Conservation (phyloP, 2,797 vertebrate species). For the Rallus crepitans region DNA sequence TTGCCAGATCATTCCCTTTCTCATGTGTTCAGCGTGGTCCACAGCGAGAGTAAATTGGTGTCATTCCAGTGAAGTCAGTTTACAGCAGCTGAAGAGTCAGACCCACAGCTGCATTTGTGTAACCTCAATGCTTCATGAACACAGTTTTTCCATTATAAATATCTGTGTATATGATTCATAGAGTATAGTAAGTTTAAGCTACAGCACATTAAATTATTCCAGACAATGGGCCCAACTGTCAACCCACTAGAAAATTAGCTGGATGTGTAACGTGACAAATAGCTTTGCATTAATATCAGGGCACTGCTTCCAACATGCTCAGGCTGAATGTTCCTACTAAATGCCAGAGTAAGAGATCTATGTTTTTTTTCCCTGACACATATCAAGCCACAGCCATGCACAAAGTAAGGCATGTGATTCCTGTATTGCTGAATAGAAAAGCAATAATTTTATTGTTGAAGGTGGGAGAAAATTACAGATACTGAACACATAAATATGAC, state of each 20-base stretch:
- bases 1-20: slow-evolving; percentile 38
- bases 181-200: slow-evolving; percentile 34
- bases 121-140: slow-evolving; percentile 2
- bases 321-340: not conserved
- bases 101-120: slow-evolving; percentile 58
- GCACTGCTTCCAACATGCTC: not conserved
- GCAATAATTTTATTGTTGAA: not conserved
- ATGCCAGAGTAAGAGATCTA: not conserved
- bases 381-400: slow-evolving; percentile 4
- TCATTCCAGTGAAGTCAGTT: not conserved
- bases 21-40: accelerated
- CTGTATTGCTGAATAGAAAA: not conserved
- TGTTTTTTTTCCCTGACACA: not conserved
- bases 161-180: slow-evolving; percentile 55
- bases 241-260: slow-evolving; percentile 33
- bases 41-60: not conserved
- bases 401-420: not conserved
- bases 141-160: slow-evolving; percentile 54
- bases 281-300: slow-evolving; percentile 37
- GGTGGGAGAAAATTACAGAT: slow-evolving; percentile 13
- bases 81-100: slow-evolving; percentile 55
- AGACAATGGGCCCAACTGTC: slow-evolving; percentile 56
- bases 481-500: not conserved
- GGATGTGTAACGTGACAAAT: slow-evolving; percentile 23
- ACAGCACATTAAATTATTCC: slow-evolving; percentile 41